A percentile compares a stretch with the other conserved stretches of the same genome.
These are phyloP conservation scores for Gnathonemus longibarbis DNA, from an alignment of 2,113 vertebrate species.

Conservation along the genomic window DNA sequence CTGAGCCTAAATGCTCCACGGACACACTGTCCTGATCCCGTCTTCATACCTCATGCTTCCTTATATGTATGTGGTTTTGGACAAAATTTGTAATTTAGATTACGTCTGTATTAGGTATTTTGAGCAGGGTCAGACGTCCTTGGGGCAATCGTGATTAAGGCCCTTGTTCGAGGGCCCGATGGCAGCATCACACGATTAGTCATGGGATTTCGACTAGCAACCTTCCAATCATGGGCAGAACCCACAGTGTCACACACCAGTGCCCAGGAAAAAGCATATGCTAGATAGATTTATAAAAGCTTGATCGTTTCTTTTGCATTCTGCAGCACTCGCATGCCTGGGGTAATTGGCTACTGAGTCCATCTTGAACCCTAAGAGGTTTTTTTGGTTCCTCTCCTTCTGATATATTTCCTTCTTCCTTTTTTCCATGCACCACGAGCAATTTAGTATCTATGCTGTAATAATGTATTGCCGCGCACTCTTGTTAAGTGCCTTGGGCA, in stretches of 20 bases:
- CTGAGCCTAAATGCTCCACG: background rate
- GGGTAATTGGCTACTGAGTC: background rate
- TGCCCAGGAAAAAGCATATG: background rate
- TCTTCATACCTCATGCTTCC: background rate
- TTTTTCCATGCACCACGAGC: background rate
- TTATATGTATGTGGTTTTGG: background rate
- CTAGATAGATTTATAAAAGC: background rate
- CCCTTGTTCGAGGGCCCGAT: background rate
- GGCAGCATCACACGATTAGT: background rate
- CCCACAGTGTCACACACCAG: background rate
- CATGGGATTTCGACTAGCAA: background rate
- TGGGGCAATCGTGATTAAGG: background rate
- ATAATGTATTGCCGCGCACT: background rate
- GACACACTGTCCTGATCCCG: background rate
- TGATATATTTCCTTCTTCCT: background rate
- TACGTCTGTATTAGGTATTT: background rate
- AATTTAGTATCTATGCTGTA: background rate
- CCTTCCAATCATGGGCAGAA: background rate
- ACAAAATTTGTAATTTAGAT: background rate
- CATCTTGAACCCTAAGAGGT: background rate
- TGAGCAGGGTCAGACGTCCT: background rate
- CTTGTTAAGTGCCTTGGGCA: background rate
- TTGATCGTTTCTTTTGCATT: background rate
- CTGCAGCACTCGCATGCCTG: background rate
- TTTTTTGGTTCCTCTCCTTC: background rate